Evolutionary conservation across 2,888 invertebrate species (phyloP).

Genomic region (Machimus rusticus): DNA sequence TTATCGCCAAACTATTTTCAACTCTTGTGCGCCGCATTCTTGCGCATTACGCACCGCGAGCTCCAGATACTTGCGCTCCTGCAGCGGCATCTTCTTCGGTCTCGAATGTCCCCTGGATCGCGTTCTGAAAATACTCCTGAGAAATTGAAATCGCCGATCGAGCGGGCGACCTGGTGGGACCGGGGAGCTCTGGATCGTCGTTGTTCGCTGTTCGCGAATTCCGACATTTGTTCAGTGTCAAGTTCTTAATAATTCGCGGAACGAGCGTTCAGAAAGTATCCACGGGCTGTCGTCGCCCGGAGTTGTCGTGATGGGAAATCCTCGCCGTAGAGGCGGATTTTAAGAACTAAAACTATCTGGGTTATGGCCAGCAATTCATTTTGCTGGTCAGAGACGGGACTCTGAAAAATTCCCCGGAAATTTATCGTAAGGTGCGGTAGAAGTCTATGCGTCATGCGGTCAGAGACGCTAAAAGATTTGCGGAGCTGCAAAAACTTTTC

Average conservation of each 20-base stretch:
- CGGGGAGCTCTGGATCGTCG: neutral
- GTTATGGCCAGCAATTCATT: constrained; percentile 28
- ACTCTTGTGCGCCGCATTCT: neutral
- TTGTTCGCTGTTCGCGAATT: neutral
- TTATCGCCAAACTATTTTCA: constrained; percentile 25
- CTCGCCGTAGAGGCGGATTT: neutral
- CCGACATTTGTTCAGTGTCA: constrained; percentile 15
- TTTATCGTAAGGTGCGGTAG: constrained; percentile 9
- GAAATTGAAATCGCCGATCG: neutral
- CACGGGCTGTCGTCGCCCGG: neutral
- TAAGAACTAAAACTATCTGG: neutral
- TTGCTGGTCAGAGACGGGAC: neutral
- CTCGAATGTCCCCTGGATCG: constrained; percentile 12
- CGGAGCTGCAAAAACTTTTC: neutral
- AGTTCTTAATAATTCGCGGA: neutral
- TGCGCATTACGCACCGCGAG: neutral
- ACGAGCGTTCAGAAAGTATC: neutral
- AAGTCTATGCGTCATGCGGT: neutral
- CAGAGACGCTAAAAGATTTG: neutral
- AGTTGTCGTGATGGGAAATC: neutral
- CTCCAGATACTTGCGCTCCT: neutral
- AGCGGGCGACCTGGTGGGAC: neutral
- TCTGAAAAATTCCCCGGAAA: neutral
- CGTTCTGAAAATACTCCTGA: constrained; percentile 3
- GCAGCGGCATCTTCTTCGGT: neutral